Evolutionary conservation across 2,888 invertebrate genomes (phyloP).

Genomic region (Drosophila mercatorum): DNA sequence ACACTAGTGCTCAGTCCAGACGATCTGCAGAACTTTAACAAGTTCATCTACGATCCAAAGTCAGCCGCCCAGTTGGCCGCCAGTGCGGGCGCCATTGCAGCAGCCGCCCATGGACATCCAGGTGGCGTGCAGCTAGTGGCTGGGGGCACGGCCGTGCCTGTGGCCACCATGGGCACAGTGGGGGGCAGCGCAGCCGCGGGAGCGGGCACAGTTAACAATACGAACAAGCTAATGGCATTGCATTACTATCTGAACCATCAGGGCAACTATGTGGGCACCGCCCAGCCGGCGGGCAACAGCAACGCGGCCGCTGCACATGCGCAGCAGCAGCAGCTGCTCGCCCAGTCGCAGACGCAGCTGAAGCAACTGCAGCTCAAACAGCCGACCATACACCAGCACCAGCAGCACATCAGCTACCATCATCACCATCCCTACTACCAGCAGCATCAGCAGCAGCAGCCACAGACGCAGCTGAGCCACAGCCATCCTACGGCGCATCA

Average conservation of each 20-base stretch:
- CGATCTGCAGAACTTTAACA: conserved; percentile 81
- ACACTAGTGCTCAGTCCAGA: conserved; percentile 79
- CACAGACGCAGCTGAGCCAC: conserved; percentile 49
- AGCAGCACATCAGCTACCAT: conserved; percentile 75
- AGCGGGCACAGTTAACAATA: conserved; percentile 41
- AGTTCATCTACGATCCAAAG: conserved; percentile 81
- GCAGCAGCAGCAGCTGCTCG: conserved; percentile 69
- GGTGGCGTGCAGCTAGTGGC: conserved; percentile 59
- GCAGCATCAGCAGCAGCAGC: conserved; percentile 49
- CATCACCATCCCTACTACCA: conserved; percentile 82
- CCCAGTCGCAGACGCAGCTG: conserved; percentile 80
- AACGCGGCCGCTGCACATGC: conserved; percentile 35
- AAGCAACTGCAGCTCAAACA: conserved; percentile 81
- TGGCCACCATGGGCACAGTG: conserved; percentile 39
- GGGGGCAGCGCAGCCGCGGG: conserved; percentile 22
- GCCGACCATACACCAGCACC: conserved; percentile 82
- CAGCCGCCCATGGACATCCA: conserved; percentile 64
- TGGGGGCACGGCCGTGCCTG: conserved; percentile 26
- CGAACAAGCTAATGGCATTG: conserved; percentile 80
- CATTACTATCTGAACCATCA: conserved; percentile 83
- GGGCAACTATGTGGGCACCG: conserved; percentile 67
- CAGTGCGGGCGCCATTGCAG: conserved; percentile 70
- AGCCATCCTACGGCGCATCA: conserved; percentile 43
- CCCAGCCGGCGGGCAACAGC: conserved; percentile 25
- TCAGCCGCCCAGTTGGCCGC: conserved; percentile 72